Percentiles rank a stretch among this genome's conserved stretches.
These are phyloP conservation scores for Dallia pectoralis DNA, from an alignment of 2,797 vertebrate species.

Conservation along the genomic window DNA sequence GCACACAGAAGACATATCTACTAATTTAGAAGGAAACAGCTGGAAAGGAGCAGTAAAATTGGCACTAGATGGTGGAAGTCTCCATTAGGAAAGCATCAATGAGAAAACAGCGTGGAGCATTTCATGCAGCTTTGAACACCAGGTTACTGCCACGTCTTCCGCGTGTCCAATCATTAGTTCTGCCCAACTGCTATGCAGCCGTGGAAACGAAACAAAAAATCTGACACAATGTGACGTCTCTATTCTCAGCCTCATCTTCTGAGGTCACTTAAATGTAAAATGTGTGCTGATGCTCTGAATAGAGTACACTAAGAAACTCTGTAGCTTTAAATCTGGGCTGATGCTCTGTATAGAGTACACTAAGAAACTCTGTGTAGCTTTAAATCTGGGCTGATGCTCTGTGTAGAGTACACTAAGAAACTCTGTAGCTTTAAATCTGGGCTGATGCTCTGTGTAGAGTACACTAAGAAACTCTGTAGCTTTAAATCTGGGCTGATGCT, in stretches of 20 bases:
- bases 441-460: not conserved
- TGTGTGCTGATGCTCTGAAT: not conserved
- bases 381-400: not conserved
- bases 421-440: not conserved
- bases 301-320: not conserved
- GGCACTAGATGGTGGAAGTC: slow-evolving; percentile 42
- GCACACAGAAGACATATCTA: slow-evolving; percentile 27
- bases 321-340: not conserved
- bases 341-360: not conserved
- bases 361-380: not conserved
- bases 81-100: slow-evolving; percentile 29
- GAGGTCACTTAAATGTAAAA: not conserved
- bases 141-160: slow-evolving; percentile 41
- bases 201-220: slow-evolving; percentile 53
- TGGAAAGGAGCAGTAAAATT: slow-evolving; percentile 50
- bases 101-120: slow-evolving; percentile 53
- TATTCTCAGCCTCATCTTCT: not conserved
- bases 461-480: not conserved
- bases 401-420: not conserved
- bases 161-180: slow-evolving; percentile 49
- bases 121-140: slow-evolving; percentile 67
- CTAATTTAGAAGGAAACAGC: slow-evolving; percentile 37
- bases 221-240: slow-evolving; percentile 4
- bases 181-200: slow-evolving; percentile 46
- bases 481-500: not conserved